Conservation (phyloP, 92 coral and sea anemone genomes). For the Porites rus region DNA sequence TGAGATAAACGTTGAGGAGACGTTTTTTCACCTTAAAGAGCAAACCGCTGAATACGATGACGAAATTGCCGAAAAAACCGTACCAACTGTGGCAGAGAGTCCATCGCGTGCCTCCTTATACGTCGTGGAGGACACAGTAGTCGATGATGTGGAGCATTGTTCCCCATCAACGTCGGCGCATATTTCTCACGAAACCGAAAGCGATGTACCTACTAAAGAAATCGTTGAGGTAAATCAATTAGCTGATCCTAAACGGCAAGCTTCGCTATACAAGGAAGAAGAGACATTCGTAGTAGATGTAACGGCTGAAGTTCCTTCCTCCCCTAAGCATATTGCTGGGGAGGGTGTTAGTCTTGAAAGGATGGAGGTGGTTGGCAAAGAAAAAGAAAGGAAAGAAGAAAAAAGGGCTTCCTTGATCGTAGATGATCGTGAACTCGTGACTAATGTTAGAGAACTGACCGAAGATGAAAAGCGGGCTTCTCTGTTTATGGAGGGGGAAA, state of each 20-base stretch:
- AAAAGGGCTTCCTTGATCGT: not conserved
- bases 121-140: conserved; percentile 7
- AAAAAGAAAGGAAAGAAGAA: not conserved
- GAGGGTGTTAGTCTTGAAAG: conserved; percentile 7
- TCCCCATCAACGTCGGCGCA: conserved; percentile 33
- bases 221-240: not conserved
- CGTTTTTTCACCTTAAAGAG: conserved; percentile 43
- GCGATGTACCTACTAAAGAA: not conserved
- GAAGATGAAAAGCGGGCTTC: conserved; percentile 7
- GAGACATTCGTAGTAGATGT: not conserved
- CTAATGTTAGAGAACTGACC: not conserved
- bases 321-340: conserved; percentile 1
- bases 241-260: not conserved
- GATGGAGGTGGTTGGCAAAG: not conserved
- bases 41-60: not conserved
- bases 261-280: conserved; percentile 8
- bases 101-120: not conserved
- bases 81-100: not conserved
- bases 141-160: conserved; percentile 33
- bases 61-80: conserved; percentile 4
- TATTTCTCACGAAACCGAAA: conserved; percentile 15
- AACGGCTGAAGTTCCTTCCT: conserved; percentile 9
- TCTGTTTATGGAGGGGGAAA: conserved; percentile 7
- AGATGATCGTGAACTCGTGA: not conserved
- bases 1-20: conserved; percentile 56